phyloP scores from a whole-genome alignment of 92 coral and sea anemone genomes.

The Meandrina meandrites region DNA sequence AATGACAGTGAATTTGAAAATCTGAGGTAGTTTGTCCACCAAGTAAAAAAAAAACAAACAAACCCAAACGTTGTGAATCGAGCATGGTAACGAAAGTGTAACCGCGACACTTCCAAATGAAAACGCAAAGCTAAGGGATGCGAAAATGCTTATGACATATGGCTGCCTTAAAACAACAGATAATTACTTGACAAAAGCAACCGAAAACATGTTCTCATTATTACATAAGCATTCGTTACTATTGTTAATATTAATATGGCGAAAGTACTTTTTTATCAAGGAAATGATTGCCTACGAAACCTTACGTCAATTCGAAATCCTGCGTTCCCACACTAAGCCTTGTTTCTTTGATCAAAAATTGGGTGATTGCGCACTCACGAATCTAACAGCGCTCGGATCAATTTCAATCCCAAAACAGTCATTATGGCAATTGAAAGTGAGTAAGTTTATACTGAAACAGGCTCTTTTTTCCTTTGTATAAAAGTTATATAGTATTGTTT shows the following conservation, averaged over 20 bases:
- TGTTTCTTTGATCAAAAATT: not conserved
- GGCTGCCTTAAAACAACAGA: not conserved
- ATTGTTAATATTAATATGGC: not conserved
- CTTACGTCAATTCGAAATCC: not conserved
- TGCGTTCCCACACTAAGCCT: not conserved
- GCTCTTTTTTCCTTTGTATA: not conserved
- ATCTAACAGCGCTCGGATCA: not conserved
- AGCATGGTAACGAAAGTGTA: not conserved
- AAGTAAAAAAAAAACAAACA: too few relatives aligned
- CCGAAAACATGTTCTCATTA: not conserved
- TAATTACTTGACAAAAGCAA: not conserved
- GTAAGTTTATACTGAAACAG: not conserved
- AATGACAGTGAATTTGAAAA: too few relatives aligned
- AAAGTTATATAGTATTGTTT: not conserved
- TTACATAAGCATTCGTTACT: not conserved
- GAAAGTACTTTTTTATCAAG: not conserved
- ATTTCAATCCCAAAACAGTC: not conserved
- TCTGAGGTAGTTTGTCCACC: too few relatives aligned
- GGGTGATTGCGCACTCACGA: not conserved
- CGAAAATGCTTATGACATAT: not conserved
- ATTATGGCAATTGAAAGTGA: not conserved
- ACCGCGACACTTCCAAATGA: not conserved
- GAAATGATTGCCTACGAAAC: not conserved
- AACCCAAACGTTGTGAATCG: not conserved
- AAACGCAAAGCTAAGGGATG: not conserved